A percentile compares a stretch with the other conserved stretches of the same genome.
phyloP scores from a whole-genome alignment of 2,113 vertebrate species.

The Callospermophilus lateralis region DNA sequence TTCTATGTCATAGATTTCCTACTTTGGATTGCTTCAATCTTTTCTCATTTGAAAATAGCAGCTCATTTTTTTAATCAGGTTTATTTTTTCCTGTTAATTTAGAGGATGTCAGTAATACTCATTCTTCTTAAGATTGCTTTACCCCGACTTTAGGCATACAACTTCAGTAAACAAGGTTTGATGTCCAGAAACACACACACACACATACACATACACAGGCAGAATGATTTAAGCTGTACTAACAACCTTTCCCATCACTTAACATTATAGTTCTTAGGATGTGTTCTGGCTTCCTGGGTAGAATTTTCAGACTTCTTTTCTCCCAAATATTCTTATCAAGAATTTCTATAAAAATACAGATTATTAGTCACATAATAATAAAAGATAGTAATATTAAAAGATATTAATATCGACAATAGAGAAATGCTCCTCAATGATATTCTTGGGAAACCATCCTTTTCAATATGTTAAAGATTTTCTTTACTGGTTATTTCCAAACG shows the following conservation, averaged over 20 bases:
- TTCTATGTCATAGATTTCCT: constrained; percentile 75
- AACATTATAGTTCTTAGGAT: background rate
- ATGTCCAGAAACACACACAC: background rate
- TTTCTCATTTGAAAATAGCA: constrained; percentile 82
- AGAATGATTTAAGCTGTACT: constrained; percentile 46
- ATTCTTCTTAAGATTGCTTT: constrained; percentile 69
- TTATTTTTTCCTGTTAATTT: constrained; percentile 68
- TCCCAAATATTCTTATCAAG: constrained; percentile 39
- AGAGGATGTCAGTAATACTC: constrained; percentile 54
- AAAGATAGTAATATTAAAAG: background rate
- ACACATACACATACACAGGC: background rate
- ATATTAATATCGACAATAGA: background rate
- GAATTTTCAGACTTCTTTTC: constrained; percentile 53
- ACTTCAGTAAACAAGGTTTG: background rate
- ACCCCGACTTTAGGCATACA: background rate
- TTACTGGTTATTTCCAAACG: background rate
- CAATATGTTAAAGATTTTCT: background rate
- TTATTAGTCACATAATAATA: constrained; percentile 50
- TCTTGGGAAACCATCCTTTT: background rate
- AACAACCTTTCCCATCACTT: constrained; percentile 15
- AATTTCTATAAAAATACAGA: constrained; percentile 63
- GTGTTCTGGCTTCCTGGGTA: background rate
- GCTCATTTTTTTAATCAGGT: constrained; percentile 72
- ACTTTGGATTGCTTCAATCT: constrained; percentile 69
- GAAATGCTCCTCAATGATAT: background rate